These are phyloP conservation scores for Megaustenia siamemsis DNA, from an alignment of 2,888 invertebrate genomes.

Conservation along the genomic window DNA sequence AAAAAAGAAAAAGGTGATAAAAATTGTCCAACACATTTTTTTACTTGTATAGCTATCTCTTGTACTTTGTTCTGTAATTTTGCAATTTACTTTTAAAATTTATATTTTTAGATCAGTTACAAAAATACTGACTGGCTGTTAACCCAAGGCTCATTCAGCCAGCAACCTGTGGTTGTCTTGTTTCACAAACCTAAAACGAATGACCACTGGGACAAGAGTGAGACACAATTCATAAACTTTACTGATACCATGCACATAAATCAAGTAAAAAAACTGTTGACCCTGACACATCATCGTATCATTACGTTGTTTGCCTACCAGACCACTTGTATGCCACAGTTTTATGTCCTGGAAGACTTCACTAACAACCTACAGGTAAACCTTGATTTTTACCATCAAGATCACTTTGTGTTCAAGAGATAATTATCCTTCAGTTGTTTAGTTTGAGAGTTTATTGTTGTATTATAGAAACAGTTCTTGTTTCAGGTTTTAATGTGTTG, in stretches of 20 bases:
- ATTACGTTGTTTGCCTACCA: neutral
- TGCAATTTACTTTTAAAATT: too few species aligned
- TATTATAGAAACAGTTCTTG: too few species aligned
- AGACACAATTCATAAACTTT: neutral
- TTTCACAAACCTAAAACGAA: neutral
- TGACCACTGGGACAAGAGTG: neutral
- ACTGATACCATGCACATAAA: neutral
- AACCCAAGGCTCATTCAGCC: neutral
- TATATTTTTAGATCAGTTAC: too few species aligned
- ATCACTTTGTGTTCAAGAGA: too few species aligned
- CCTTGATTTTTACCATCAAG: too few species aligned
- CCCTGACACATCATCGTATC: neutral
- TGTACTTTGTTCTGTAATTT: too few species aligned
- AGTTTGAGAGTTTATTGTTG: too few species aligned
- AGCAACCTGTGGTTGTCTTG: neutral
- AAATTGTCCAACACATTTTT: too few species aligned
- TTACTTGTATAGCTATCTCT: too few species aligned
- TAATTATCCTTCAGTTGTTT: too few species aligned
- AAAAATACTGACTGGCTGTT: neutral
- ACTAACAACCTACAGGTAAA: slow-evolving; percentile 12
- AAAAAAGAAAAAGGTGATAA: too few species aligned
- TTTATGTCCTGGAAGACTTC: slow-evolving; percentile 19
- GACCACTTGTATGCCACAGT: neutral
- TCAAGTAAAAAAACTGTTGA: neutral
- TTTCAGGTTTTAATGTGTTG: too few species aligned